These are phyloP conservation scores for Anarhynchus alexandrinus DNA, from an alignment of 2,113 vertebrate species.

Conservation along the genomic window DNA sequence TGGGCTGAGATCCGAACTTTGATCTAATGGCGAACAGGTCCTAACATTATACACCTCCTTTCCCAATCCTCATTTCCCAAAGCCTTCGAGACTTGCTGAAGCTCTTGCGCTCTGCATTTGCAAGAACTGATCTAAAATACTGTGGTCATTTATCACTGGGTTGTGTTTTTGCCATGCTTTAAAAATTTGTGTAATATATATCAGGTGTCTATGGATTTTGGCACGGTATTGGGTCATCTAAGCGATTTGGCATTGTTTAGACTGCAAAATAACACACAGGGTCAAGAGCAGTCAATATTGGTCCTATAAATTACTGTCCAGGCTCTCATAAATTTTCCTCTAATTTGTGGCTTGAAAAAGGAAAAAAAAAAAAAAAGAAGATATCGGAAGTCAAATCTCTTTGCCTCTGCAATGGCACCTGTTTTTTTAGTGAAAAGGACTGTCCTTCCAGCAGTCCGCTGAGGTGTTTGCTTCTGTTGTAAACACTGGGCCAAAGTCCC, in stretches of 20 bases:
- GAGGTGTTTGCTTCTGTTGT: not conserved
- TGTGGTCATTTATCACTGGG: conserved; percentile 40
- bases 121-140: conserved; percentile 44
- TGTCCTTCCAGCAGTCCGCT: not conserved
- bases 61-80: not conserved
- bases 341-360: conserved; percentile 69
- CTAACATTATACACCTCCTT: not conserved
- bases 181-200: conserved; percentile 67
- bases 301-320: conserved; percentile 70
- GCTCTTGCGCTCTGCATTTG: not conserved
- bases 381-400: conserved; percentile 51
- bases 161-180: conserved; percentile 45
- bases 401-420: not conserved
- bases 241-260: conserved; percentile 71
- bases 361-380: not conserved
- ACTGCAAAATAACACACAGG: conserved; percentile 67
- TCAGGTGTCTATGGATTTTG: conserved; percentile 60
- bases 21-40: not conserved
- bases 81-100: not conserved
- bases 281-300: conserved; percentile 72
- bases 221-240: conserved; percentile 63
- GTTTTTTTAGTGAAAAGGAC: not conserved
- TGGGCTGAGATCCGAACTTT: not conserved
- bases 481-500: not conserved
- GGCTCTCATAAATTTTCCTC: conserved; percentile 71